Evolutionary conservation across 2,888 invertebrate species (phyloP).

Genomic region (Meloe dianella): DNA sequence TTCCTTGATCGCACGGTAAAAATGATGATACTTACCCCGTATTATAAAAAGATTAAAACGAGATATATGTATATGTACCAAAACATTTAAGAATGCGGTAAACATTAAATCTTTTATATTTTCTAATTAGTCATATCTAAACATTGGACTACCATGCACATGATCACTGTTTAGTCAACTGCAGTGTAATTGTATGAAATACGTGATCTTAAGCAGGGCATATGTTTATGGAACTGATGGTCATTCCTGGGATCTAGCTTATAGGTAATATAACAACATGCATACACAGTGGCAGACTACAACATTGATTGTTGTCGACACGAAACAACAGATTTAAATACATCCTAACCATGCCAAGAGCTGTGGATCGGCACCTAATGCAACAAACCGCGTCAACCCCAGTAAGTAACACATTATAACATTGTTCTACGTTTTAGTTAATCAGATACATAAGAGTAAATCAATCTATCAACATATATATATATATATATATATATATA

Average conservation of each 20-base stretch:
- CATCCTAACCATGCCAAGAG: conserved; percentile 41
- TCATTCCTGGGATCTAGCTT: conserved; percentile 29
- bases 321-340: conserved; percentile 39
- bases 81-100: too few relatives aligned
- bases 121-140: not conserved
- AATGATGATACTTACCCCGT: not conserved
- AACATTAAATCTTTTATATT: not conserved
- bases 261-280: conserved; percentile 37
- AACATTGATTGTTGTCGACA: conserved; percentile 47
- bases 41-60: not conserved
- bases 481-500: conserved; percentile 14
- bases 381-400: conserved; percentile 40
- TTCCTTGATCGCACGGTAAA: too few relatives aligned
- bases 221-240: conserved; percentile 7
- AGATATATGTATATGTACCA: too few relatives aligned
- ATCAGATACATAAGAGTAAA: too few relatives aligned
- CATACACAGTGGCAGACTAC: conserved; percentile 48
- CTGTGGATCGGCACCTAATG: conserved; percentile 42
- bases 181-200: too few relatives aligned
- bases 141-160: too few relatives aligned
- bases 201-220: not conserved
- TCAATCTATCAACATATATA: conserved; percentile 38
- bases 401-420: conserved; percentile 32
- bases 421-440: conserved; percentile 39
- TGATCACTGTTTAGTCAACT: too few relatives aligned